These are phyloP conservation scores for Nyctibius bracteatus DNA, from an alignment of 2,113 vertebrate genomes.

Conservation along the genomic window DNA sequence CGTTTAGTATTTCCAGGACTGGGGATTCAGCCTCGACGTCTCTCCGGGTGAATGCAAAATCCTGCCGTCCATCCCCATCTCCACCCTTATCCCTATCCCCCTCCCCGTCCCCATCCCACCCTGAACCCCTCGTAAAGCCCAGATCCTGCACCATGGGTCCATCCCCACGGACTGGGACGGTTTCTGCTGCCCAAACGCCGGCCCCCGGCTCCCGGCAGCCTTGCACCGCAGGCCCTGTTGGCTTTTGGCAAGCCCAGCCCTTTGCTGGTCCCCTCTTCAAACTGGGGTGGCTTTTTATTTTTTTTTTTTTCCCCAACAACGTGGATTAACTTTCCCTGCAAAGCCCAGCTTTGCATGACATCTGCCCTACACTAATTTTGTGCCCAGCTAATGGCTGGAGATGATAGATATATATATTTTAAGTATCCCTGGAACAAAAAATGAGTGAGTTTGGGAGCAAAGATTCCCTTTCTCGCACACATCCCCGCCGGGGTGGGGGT, in stretches of 20 bases:
- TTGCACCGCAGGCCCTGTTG: background rate
- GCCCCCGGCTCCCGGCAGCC: rapidly evolving
- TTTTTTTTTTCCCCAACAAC: background rate
- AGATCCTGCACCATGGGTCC: background rate
- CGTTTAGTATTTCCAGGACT: background rate
- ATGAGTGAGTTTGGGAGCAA: background rate
- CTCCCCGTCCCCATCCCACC: background rate
- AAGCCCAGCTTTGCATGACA: background rate
- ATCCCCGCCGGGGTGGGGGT: rapidly evolving
- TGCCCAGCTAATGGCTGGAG: background rate
- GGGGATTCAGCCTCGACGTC: background rate
- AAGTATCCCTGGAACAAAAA: background rate
- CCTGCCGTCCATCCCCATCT: background rate
- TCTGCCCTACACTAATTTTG: background rate
- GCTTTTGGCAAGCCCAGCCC: background rate
- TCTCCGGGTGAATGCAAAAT: background rate
- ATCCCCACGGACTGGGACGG: background rate
- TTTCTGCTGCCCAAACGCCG: rapidly evolving
- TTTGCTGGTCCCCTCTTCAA: background rate
- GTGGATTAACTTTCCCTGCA: background rate
- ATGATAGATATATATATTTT: background rate
- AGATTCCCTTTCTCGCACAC: background rate
- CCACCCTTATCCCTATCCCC: background rate
- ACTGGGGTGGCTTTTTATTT: background rate
- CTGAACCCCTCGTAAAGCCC: background rate